Base-by-base conservation (phyloP, 2,113 vertebrate genomes). In the Marmota flaviventris region DNA sequence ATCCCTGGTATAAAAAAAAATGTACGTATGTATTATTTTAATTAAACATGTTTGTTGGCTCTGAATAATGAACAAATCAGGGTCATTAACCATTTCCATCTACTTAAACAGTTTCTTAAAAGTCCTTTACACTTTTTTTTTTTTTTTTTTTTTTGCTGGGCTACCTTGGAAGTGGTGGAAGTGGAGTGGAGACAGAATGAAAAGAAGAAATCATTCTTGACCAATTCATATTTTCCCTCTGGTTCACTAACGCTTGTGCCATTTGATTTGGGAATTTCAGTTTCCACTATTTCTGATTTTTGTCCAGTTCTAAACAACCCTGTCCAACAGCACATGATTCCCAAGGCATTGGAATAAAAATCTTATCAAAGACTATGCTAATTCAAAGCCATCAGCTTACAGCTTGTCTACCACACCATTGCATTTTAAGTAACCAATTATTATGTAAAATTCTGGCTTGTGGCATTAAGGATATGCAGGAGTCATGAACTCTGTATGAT, bases 391-490 rank as follows among this genome's bases (percentile, higher is more conserved):
- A 93, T 89, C 97, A 97, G 96, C 29, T 63, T 94, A 90, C 4
- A 96, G 79, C 76, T 97, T 91, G 42, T 27, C 94, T 37, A 77
- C 88, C 27, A 17, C 81, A 39, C 22, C 72, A 78, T 27, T 79
- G 96, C 91, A 85, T 94, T 95, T 95, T 97, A 96, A 96, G 48
- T 95, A 97, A 95, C 93, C 97, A 98, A 98, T 90, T 83, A 97
- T 97, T 97, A 91, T 83, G 91, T 91, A 92, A 91, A 97, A 51
- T 95, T 98, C 96, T 51, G 63, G 34, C 53, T 93, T 93, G 39
- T 88, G 67, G 58, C 87, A 86, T 87, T 93, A 96, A 96, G 93
- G 87, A 85, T 93, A 94, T 96, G 16, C 8, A 81, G 79, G 84
- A 58, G 10, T 97, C 69, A 94, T 95, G 92, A 95, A 77, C 24